These are phyloP conservation scores for Acanthurus leucopareius DNA, from an alignment of 2,797 vertebrate genomes.

Conservation along the genomic window DNA sequence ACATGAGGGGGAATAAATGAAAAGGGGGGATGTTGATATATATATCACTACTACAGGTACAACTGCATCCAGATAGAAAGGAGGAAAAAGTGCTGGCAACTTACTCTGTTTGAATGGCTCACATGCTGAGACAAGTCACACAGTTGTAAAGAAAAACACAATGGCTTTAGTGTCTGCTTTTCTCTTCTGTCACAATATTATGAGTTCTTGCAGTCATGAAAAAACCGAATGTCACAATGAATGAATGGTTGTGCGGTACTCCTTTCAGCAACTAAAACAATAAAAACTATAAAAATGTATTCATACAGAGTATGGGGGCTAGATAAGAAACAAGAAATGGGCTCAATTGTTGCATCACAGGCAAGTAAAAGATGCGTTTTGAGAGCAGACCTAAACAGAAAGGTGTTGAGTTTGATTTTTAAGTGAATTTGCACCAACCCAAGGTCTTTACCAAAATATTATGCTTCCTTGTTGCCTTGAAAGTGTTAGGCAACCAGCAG, in stretches of 20 bases:
- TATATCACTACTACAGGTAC: slow-evolving; percentile 51
- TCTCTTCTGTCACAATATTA: slow-evolving; percentile 36
- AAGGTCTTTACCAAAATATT: neutral
- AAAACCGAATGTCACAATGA: slow-evolving; percentile 9
- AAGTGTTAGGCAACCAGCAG: neutral
- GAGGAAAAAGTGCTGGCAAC: slow-evolving; percentile 52
- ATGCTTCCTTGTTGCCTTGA: neutral
- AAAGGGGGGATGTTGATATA: slow-evolving; percentile 36
- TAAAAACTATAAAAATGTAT: neutral
- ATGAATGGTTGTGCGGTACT: neutral
- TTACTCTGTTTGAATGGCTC: slow-evolving; percentile 81
- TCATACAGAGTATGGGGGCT: neutral
- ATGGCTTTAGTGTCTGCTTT: slow-evolving; percentile 46
- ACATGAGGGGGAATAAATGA: slow-evolving; percentile 61
- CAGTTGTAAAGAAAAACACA: slow-evolving; percentile 68
- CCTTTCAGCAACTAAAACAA: slow-evolving; percentile 3
- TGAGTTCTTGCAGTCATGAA: slow-evolving; percentile 29
- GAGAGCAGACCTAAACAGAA: neutral
- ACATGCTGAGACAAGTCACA: slow-evolving; percentile 79
- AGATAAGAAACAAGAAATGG: neutral
- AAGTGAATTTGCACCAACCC: neutral
- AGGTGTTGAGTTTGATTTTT: no score
- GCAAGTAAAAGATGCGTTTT: neutral
- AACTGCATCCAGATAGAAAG: slow-evolving; percentile 60
- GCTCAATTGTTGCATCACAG: slow-evolving; percentile 6